Percentiles rank a stretch among this genome's conserved stretches.
Evolutionary conservation across 2,797 vertebrate species (phyloP).

Genomic region (Myotis myotis): DNA sequence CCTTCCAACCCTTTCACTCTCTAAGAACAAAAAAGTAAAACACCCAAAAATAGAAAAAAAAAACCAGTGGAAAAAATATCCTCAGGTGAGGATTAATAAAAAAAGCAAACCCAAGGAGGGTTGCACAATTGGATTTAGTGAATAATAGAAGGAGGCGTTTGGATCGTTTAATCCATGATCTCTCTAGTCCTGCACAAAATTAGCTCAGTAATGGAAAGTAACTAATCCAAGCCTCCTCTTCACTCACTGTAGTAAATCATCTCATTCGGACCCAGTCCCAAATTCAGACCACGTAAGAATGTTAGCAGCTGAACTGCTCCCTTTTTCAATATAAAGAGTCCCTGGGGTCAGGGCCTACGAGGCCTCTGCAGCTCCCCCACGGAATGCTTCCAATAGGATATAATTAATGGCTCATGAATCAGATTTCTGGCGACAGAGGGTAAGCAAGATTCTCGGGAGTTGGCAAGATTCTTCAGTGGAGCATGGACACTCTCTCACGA

Average conservation of each 20-base stretch:
- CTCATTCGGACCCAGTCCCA: constrained; percentile 60
- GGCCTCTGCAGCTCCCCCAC: constrained; percentile 14
- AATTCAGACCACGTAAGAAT: constrained; percentile 62
- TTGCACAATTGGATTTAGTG: constrained; percentile 27
- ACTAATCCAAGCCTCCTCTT: constrained; percentile 65
- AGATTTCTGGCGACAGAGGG: not conserved
- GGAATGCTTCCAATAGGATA: constrained; percentile 56
- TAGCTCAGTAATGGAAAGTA: constrained; percentile 73
- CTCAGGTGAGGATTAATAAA: too few relatives aligned
- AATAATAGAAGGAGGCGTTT: not conserved
- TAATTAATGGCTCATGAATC: constrained; percentile 61
- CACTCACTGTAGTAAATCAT: constrained; percentile 59
- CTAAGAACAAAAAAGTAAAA: too few relatives aligned
- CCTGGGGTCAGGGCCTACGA: constrained; percentile 51
- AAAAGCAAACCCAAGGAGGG: not conserved
- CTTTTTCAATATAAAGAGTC: constrained; percentile 47
- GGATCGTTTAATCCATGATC: constrained; percentile 53
- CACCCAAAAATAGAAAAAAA: too few relatives aligned
- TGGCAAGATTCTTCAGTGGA: constrained; percentile 27
- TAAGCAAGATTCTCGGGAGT: not conserved
- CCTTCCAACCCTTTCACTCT: too few relatives aligned
- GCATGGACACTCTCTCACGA: not conserved
- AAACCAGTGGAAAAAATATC: too few relatives aligned
- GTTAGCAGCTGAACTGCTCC: constrained; percentile 34
- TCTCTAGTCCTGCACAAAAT: constrained; percentile 67